These are phyloP conservation scores for Harpegnathos saltator DNA, from an alignment of 1,140 invertebrate genomes.

Conservation along the genomic window DNA sequence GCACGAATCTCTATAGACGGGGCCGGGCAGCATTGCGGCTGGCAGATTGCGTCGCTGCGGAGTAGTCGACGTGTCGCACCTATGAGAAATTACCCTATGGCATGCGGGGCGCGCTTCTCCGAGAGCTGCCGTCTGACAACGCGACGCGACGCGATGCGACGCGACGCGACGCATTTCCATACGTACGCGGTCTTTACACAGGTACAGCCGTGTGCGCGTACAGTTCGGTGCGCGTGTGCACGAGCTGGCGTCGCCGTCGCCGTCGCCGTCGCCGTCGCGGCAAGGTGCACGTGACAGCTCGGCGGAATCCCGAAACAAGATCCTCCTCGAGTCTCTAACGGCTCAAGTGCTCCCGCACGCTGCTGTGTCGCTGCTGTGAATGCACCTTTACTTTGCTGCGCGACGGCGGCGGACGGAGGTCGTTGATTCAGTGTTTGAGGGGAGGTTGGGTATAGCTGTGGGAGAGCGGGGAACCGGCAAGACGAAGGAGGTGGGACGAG, in stretches of 20 bases:
- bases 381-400: conserved; percentile 40
- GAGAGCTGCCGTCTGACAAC: conserved; percentile 57
- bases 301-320: conserved; percentile 63
- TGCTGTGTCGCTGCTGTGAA: conserved; percentile 49
- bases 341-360: not conserved
- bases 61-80: conserved; percentile 64
- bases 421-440: not conserved
- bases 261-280: no score
- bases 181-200: conserved; percentile 37
- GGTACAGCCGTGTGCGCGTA: conserved; percentile 2
- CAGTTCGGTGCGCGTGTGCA: conserved; percentile 18
- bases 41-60: conserved; percentile 69
- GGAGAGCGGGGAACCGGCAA: conserved; percentile 25
- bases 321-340: conserved; percentile 55
- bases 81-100: conserved; percentile 76
- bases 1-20: conserved; percentile 4
- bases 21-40: conserved; percentile 62
- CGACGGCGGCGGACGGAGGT: conserved; percentile 16
- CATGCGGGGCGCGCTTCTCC: conserved; percentile 69
- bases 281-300: conserved; percentile 53
- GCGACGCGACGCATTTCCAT: conserved; percentile 30
- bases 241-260: conserved; percentile 13
- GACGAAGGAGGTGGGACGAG: conserved; percentile 30
- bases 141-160: no score
- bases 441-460: no score